Base-by-base conservation (phyloP, 2,888 invertebrate species). In the Apodemia mormo region DNA sequence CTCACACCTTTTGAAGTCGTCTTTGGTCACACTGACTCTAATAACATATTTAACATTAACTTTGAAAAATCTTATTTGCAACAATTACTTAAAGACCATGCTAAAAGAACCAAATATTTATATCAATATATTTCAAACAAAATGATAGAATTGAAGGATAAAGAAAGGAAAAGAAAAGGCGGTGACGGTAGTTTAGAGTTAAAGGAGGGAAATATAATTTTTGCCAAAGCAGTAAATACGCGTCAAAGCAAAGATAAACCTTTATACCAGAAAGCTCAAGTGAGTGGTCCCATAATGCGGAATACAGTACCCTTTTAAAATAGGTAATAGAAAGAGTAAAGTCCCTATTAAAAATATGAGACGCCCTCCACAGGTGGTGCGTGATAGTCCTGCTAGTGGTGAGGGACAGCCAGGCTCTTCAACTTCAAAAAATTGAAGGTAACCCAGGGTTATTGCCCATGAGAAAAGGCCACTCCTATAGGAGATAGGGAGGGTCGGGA, bases 1-100 rank as follows among this genome's bases (percentile, higher is more conserved):
- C 64, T 75, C 10, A 77, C 76, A 0, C 78, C 76, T 0, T 77
- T 78, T 61, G 77, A 79, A 71, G 73, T 78, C n/a, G 71, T 74
- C 4, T 76, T 80, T 54, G 78, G 78, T 14, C 78, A 78, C 68
- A 78, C 79, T 0, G 76, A 79, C 4, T 68, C 71, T 2, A 73
- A 68, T 43, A 67, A 30, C 12, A 14, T 61, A 5, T 79, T 77
- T 67, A 67, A 77, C n/a, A 37, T 73, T 30, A 69, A 80, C 22
- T 77, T 74, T 66, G 68, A 78, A 2, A 76, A 74, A 69, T 29
- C 69, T 2, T 77, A 76, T 43, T 74, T 67, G 1, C 80, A 80
- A 68, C 69, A 77, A 61, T 56, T 80, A 65, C 40, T 80, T 9
- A 75, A 71, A 67, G 79, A 80, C 10, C 78, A 80, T 66, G 66